Percentiles rank a stretch among this genome's conserved stretches.
These are phyloP conservation scores for Phaethon lepturus DNA, from an alignment of 2,113 vertebrate species.

Conservation along the genomic window DNA sequence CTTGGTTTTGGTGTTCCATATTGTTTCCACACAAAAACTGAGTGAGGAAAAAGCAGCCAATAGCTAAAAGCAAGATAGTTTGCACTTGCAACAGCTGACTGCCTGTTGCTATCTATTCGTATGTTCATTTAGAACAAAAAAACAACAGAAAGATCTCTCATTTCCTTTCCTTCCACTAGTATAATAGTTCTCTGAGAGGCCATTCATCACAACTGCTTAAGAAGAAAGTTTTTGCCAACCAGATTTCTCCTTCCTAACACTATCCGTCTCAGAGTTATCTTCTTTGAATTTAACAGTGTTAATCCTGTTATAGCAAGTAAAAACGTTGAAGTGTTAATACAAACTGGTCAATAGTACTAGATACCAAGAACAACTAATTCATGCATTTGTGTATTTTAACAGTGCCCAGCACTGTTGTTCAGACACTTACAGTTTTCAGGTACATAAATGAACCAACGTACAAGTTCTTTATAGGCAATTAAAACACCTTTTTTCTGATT, in stretches of 20 bases:
- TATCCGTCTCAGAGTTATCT: background rate
- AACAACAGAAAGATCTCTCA: background rate
- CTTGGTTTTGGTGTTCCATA: conserved; percentile 34
- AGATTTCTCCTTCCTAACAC: background rate
- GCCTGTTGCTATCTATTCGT: background rate
- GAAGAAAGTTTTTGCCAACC: background rate
- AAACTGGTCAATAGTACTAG: background rate
- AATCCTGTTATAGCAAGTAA: background rate
- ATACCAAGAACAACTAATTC: background rate
- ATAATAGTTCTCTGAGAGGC: background rate
- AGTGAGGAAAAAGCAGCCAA: conserved; percentile 40
- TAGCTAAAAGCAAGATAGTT: background rate
- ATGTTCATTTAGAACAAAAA: background rate
- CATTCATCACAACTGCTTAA: background rate
- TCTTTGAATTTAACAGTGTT: background rate
- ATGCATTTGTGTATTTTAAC: background rate
- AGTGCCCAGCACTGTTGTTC: background rate
- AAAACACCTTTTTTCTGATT: background rate
- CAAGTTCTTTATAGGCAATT: background rate
- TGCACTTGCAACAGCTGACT: background rate
- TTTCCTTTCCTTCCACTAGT: background rate
- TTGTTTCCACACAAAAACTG: conserved; percentile 31
- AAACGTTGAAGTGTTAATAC: background rate
- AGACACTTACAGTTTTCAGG: background rate
- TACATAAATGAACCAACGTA: background rate